Evolutionary conservation across 2,888 invertebrate species (phyloP).

Genomic region (Tenthredo notha): DNA sequence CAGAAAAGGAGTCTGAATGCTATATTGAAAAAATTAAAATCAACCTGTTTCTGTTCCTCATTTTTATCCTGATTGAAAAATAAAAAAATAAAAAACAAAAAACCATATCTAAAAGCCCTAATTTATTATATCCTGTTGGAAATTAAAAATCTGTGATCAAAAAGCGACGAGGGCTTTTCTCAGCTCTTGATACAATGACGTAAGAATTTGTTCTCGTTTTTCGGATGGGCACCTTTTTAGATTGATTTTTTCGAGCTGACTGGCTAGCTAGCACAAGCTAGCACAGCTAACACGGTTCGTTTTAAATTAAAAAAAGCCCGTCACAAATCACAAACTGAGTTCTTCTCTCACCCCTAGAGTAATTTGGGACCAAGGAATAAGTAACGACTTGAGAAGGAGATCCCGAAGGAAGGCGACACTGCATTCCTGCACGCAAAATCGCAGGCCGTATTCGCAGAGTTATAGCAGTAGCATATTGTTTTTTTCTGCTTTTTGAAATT

Average conservation of each 20-base stretch:
- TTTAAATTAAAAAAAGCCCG: slow-evolving; percentile 35
- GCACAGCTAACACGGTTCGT: slow-evolving; percentile 3
- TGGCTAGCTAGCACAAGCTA: not conserved
- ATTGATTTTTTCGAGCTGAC: not conserved
- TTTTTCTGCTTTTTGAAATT: not conserved
- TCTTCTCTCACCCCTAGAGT: not conserved
- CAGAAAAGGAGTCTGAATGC: not conserved
- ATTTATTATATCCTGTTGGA: not conserved
- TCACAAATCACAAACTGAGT: slow-evolving; percentile 24
- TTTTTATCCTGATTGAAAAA: not conserved
- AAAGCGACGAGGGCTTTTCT: not conserved
- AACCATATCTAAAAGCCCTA: not conserved
- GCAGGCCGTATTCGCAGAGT: not conserved
- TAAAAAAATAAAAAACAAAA: no score
- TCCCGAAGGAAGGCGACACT: not conserved
- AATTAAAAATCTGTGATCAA: not conserved
- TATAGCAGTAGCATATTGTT: not conserved
- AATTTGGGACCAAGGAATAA: slow-evolving; percentile 32
- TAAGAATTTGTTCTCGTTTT: slow-evolving; percentile 14
- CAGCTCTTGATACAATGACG: not conserved
- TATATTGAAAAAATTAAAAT: no score
- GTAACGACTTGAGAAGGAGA: slow-evolving; percentile 1
- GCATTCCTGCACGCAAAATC: slow-evolving; percentile 43
- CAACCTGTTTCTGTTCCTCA: no score
- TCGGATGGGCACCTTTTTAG: not conserved